Conservation (phyloP, 2,888 invertebrate species). For the Drosophila tanythrix region DNA sequence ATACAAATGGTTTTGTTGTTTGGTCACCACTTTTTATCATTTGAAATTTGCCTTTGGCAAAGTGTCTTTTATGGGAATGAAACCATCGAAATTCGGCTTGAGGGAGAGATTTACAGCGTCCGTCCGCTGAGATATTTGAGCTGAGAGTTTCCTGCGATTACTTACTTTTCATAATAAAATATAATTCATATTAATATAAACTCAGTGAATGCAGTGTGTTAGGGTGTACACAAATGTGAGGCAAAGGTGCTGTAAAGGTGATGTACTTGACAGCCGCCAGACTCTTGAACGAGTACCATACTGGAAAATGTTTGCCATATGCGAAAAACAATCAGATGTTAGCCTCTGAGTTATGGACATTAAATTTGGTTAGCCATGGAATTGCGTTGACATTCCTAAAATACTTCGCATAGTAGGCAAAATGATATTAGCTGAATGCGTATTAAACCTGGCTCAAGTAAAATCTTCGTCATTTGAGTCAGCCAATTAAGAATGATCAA, state of each 20-base stretch:
- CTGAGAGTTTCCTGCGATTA: not conserved
- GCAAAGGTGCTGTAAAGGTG: too few species aligned
- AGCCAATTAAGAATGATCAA: slow-evolving; percentile 25
- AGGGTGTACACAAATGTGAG: rapidly evolving
- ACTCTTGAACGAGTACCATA: not conserved
- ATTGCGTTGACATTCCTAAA: not conserved
- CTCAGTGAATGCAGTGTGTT: too few species aligned
- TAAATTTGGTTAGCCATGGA: not conserved
- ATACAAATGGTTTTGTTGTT: not conserved
- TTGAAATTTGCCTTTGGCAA: not conserved
- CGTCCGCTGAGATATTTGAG: not conserved
- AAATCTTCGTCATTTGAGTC: not conserved
- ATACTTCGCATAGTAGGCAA: not conserved
- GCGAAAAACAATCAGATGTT: not conserved
- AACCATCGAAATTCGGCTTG: not conserved
- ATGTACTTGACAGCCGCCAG: not conserved
- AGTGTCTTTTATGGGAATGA: too few species aligned
- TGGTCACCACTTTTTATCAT: not conserved
- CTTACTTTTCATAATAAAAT: not conserved
- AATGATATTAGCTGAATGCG: not conserved
- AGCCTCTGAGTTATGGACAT: not conserved
- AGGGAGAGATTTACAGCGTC: not conserved
- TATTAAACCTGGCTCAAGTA: not conserved
- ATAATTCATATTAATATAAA: not conserved
- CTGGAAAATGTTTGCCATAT: not conserved